Conservation (phyloP, 2,888 invertebrate species). For the Ophion slaviceki region DNA sequence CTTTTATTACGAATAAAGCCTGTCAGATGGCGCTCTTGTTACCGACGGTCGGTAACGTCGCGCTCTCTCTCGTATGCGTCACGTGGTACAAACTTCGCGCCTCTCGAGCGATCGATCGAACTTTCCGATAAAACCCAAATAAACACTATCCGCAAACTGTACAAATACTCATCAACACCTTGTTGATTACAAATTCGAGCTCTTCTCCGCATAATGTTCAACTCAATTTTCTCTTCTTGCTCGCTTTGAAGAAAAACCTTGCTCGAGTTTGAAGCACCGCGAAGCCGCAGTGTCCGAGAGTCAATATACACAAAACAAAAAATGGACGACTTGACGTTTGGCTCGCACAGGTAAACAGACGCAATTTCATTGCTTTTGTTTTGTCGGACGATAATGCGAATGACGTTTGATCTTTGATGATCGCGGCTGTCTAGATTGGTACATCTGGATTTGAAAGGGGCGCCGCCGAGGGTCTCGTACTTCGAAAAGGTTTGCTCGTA, state of each 20-base stretch:
- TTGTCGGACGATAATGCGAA: conserved; percentile 17
- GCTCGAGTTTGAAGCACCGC: not conserved
- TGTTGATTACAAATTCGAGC: not conserved
- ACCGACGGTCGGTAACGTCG: not conserved
- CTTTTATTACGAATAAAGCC: not conserved
- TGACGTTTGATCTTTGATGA: conserved; percentile 61
- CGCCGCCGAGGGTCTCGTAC: conserved; percentile 87
- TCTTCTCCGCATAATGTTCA: not conserved
- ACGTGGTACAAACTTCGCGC: conserved; percentile 19
- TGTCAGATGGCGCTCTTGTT: not conserved
- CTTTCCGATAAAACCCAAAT: not conserved
- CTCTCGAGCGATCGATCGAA: conserved; percentile 3
- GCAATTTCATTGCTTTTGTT: conserved; percentile 57
- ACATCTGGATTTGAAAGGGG: conserved; percentile 91
- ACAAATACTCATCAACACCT: conserved; percentile 3
- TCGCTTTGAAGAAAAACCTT: not conserved
- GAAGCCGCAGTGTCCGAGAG: conserved; percentile 11
- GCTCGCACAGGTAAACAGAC: conserved; percentile 83
- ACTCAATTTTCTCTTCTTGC: not conserved
- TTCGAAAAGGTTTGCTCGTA: conserved; percentile 84
- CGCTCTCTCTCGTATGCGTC: not conserved
- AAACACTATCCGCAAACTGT: not conserved
- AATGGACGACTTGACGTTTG: conserved; percentile 84
- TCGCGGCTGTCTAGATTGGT: conserved; percentile 84
- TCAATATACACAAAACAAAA: conserved; percentile 66